Base-by-base conservation (phyloP, 1,140 invertebrate genomes). In the Ceratina australensis region DNA sequence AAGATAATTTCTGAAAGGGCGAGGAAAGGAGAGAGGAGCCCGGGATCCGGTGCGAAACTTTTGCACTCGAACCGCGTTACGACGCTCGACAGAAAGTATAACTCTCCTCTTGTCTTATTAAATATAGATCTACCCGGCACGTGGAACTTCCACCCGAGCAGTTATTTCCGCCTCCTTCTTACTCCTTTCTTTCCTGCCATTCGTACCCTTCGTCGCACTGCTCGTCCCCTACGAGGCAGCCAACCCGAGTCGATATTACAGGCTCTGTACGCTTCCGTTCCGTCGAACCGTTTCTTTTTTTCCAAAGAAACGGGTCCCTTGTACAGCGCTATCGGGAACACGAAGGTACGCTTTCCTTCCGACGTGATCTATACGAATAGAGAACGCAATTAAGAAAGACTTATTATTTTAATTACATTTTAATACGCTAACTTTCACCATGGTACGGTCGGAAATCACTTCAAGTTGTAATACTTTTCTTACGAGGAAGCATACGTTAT, bases 41-140 rank as follows among this genome's bases (percentile, higher is more conserved):
- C 33, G 42, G 26, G 50, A 56, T n/a, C 10, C 33, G 56, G 54
- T n/a, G 1, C 49, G 85, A 83, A 80, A 86, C 78, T 86, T 86
- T 86, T 59, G 86, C 83, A 80, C 83, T 88, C 85, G 81, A 87
- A 88, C 83, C 83, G 87, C 79, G 78, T 87, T 74, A 83, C 81
- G 85, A 84, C 83, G 68, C 60, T 66, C 47, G 63, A 66, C 60
- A 76, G 82, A 87, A 87, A 88, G 85, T 88, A 88, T 89, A 89
- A 89, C 88, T 89, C 84, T 82, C 63, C 80, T 42, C 33, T 42
- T 88, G 86, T 89, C 87, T 89, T 89, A 87, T 88, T 89, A 89
- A 89, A 89, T 89, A 89, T 89, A 89, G 88, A 89, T 89, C 82
- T 86, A 57, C 74, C 81, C 78, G 50, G 86, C 84, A 88, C 88